Evolutionary conservation across 2,888 invertebrate genomes (phyloP).

Genomic region (Eledone cirrhosa): DNA sequence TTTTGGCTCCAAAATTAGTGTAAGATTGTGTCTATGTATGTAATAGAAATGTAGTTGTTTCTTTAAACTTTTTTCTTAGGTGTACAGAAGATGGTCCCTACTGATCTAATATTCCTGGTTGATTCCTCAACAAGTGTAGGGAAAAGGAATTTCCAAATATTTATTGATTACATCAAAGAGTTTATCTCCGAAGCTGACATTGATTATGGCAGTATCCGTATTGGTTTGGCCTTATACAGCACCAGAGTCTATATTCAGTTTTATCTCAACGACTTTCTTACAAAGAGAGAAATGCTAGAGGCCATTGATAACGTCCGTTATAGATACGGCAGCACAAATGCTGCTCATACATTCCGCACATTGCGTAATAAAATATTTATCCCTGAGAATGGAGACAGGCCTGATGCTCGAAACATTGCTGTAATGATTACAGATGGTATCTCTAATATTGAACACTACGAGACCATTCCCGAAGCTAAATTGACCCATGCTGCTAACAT

Average conservation of each 20-base stretch:
- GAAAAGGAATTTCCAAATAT: constrained; percentile 44
- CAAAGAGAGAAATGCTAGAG: constrained; percentile 39
- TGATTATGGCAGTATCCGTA: constrained; percentile 39
- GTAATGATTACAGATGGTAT: constrained; percentile 55
- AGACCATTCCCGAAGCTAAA: constrained; percentile 42
- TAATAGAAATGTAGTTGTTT: no score
- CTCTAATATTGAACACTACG: constrained; percentile 49
- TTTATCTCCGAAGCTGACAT: constrained; percentile 41
- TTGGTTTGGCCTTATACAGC: constrained; percentile 48
- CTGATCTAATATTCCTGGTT: constrained; percentile 16
- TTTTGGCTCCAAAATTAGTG: no score
- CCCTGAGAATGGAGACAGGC: constrained; percentile 47
- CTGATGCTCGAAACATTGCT: constrained; percentile 45
- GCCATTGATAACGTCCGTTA: constrained; percentile 42
- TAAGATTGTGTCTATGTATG: no score
- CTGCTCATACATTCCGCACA: constrained; percentile 47
- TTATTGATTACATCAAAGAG: constrained; percentile 45
- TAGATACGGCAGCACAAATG: constrained; percentile 51
- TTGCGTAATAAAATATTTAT: constrained; percentile 48
- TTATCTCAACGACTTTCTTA: constrained; percentile 44
- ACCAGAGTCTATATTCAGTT: constrained; percentile 45
- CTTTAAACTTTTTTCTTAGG: neutral
- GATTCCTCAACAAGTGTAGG: constrained; percentile 49
- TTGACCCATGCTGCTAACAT: constrained; percentile 37
- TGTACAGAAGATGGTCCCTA: neutral